These are phyloP conservation scores for Orchestes rusci DNA, from an alignment of 2,888 invertebrate genomes.

Conservation along the genomic window DNA sequence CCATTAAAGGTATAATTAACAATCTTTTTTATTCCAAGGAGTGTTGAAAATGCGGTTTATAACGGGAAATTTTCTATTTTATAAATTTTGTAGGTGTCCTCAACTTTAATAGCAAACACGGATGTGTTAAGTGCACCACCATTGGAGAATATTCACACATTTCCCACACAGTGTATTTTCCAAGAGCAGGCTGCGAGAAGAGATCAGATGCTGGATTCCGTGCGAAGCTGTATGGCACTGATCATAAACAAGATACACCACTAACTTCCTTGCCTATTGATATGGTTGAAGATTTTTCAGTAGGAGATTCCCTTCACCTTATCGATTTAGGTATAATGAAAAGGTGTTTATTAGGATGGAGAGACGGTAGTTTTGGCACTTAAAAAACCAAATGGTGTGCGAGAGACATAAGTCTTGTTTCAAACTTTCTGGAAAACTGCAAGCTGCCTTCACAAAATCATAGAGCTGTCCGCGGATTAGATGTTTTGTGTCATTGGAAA, in stretches of 20 bases:
- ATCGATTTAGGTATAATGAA: conserved; percentile 22
- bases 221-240: conserved; percentile 12
- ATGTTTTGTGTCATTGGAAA: conserved; percentile 18
- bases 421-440: conserved; percentile 17
- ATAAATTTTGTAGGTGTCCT: too few relatives aligned
- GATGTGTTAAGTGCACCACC: too few relatives aligned
- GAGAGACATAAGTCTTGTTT: conserved; percentile 14
- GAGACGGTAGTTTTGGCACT: conserved; percentile 21
- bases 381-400: conserved; percentile 24
- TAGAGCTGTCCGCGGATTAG: too few relatives aligned
- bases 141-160: conserved; percentile 25
- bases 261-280: conserved; percentile 14
- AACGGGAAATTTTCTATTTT: too few relatives aligned
- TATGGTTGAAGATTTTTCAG: conserved; percentile 21
- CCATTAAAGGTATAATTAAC: too few relatives aligned
- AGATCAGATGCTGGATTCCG: conserved; percentile 19
- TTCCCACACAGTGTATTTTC: conserved; percentile 10
- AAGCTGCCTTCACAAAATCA: conserved; percentile 25
- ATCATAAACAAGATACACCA: conserved; percentile 21
- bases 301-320: conserved; percentile 20
- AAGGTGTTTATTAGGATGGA: conserved; percentile 23
- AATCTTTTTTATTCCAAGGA: too few relatives aligned
- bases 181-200: conserved; percentile 11
- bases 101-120: too few relatives aligned
- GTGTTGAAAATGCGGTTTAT: too few relatives aligned